Conservation (phyloP, 2,797 vertebrate genomes). For the Poliocrania exsul region DNA sequence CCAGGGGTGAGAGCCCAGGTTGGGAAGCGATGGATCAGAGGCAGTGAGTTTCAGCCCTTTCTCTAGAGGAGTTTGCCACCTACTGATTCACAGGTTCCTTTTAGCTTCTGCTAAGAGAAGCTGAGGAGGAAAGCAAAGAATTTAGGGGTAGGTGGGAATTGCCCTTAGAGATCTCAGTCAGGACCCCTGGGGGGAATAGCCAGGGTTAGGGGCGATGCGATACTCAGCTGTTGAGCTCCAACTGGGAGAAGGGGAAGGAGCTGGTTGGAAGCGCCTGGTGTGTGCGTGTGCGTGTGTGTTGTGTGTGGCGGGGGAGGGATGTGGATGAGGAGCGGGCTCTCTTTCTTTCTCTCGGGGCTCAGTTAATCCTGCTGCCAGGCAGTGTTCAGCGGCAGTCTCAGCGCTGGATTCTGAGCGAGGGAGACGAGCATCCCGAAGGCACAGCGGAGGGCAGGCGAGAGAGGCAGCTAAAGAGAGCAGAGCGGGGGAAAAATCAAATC, state of each 20-base stretch:
- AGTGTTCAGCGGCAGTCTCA: conserved; percentile 81
- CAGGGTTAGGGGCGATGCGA: background rate
- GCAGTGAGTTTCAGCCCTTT: conserved; percentile 36
- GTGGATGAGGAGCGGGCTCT: conserved; percentile 75
- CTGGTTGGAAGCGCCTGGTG: conserved; percentile 61
- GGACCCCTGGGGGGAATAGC: background rate
- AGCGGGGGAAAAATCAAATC: conserved; percentile 78
- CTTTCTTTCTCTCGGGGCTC: conserved; percentile 74
- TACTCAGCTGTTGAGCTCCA: conserved; percentile 33
- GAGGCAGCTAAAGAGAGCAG: conserved; percentile 64
- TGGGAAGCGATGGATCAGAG: background rate
- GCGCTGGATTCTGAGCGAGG: conserved; percentile 73
- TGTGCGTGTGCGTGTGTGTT: conserved; percentile 45
- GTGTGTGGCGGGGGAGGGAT: conserved; percentile 65
- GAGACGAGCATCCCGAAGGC: conserved; percentile 62
- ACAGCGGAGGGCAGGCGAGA: conserved; percentile 64
- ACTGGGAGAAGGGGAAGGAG: conserved; percentile 50
- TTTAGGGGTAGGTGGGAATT: background rate
- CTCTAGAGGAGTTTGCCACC: conserved; percentile 71
- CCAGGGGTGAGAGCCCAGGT: conserved; percentile 42
- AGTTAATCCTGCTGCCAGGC: conserved; percentile 83
- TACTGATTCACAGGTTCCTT: conserved; percentile 55
- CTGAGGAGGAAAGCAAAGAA: background rate
- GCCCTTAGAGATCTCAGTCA: background rate
- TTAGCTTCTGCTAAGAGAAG: background rate